These are phyloP conservation scores for Zoroaster sp. DNA, from an alignment of 53 echinoderm and acorn worm species.

Conservation along the genomic window DNA sequence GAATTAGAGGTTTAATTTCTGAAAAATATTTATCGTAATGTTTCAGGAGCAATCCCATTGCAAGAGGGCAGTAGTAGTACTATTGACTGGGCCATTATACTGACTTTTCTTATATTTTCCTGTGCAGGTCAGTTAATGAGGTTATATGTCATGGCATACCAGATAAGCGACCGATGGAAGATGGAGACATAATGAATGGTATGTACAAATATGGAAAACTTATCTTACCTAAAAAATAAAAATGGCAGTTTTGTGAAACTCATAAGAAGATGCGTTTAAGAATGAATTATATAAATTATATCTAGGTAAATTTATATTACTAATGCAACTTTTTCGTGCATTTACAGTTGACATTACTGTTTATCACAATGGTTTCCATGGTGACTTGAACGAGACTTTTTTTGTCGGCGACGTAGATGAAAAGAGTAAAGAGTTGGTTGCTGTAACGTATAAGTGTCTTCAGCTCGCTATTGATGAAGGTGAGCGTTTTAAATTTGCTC, in stretches of 20 bases:
- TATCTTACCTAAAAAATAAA: background rate
- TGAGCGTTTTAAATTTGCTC: background rate
- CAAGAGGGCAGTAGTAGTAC: no score
- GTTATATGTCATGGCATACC: conserved; percentile 99
- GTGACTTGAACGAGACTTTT: conserved; percentile 98
- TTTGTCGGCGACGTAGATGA: conserved; percentile 97
- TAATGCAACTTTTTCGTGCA: no score
- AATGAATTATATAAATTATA: no score
- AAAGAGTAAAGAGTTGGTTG: conserved; percentile 75
- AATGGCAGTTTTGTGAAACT: no score
- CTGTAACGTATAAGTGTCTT: conserved; percentile 76
- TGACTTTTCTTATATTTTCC: background rate
- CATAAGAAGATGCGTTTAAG: no score
- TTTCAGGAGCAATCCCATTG: no score
- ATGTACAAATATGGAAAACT: background rate
- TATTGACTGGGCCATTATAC: no score
- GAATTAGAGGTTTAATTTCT: no score
- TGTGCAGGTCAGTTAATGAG: conserved; percentile 93
- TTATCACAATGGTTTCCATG: conserved; percentile 96
- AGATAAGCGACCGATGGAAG: conserved; percentile 85
- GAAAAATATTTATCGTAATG: no score
- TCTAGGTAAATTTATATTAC: no score
- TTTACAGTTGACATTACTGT: conserved; percentile 95
- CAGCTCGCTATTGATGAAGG: conserved; percentile 88
- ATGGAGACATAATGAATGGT: conserved; percentile 97